These are phyloP conservation scores for Muscicapa adusta DNA, from an alignment of 2,113 vertebrate species.

Conservation along the genomic window DNA sequence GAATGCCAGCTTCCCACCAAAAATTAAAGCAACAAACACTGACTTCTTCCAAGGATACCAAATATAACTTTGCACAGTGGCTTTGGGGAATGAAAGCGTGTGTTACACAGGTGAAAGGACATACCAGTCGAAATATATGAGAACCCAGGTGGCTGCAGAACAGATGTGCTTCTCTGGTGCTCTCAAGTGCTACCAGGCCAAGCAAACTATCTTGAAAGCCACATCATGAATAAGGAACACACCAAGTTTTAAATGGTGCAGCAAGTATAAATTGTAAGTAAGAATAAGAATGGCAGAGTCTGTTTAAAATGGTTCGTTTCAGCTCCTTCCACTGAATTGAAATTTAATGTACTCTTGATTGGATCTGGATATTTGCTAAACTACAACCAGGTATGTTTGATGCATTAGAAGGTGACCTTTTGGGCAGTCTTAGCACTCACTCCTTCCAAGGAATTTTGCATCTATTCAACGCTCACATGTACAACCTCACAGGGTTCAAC, in stretches of 20 bases:
- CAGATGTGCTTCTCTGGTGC: not conserved
- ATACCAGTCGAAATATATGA: not conserved
- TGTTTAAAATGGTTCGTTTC: not conserved
- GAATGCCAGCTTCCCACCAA: conserved; percentile 36
- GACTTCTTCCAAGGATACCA: conserved; percentile 14
- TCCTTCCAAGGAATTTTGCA: not conserved
- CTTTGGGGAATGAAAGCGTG: not conserved
- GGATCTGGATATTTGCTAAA: not conserved
- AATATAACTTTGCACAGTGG: not conserved
- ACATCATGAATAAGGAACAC: not conserved
- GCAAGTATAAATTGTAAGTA: not conserved
- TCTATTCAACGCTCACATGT: not conserved
- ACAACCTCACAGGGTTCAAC: conserved; percentile 30
- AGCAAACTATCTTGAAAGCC: not conserved
- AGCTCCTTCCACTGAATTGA: not conserved
- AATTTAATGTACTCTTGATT: not conserved
- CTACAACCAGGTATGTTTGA: not conserved
- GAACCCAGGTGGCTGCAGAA: not conserved
- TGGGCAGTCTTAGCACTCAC: not conserved
- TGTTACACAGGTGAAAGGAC: not conserved
- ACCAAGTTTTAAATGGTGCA: not conserved
- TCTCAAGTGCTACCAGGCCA: not conserved
- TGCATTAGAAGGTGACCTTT: not conserved
- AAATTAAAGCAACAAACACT: conserved; percentile 54
- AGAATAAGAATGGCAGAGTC: not conserved